Base-by-base conservation (phyloP, 2,113 vertebrate genomes). In the Melanotaenia duboulayi region DNA sequence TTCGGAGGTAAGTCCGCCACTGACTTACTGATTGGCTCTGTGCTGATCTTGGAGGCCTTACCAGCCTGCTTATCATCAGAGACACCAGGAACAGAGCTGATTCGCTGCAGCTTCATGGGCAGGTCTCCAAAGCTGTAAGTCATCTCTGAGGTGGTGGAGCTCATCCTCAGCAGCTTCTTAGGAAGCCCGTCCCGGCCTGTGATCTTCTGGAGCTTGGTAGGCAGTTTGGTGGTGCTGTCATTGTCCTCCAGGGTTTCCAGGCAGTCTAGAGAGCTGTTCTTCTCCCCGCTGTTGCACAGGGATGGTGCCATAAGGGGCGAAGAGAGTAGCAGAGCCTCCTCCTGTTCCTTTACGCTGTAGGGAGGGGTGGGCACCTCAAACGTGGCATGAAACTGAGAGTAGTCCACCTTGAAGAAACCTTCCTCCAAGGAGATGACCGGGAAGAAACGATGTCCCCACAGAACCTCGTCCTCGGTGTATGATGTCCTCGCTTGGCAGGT, bases 401-500 rank as follows among this genome's bases (percentile, higher is more conserved):
- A 99, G 92, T 99, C 98, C 68, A 99, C 98, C 90, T 99, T 99
- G 73, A 99, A 99, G 93, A 99, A 99, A 5, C 98, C 98, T 55
- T 99, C 98, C 76, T 99, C 98, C 91, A 99, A 91, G 82, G 98
- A 99, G 88, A 99, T 99, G 0, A 99, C 98, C 0, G 98, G 98
- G 64, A 95, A 99, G 93, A 99, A 99, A 5, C 98, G 97, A 14
- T 99, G 97, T 76, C 98, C 98, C 98, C 98, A 99, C 16, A 99
- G 95, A 84, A 99, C 97, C 91, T 99, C 98, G 13, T 99, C 98
- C 89, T 99, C 98, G 0, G 98, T 99, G 61, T 99, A 99, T 8
- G 98, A 99, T 0, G 98, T 99, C 92, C 98, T 94, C 49, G 98
- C 98, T 85, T 99, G 98, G 91, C 98, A 99, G 48, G 98, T 99